These are phyloP conservation scores for Therioaphis trifolii DNA, from an alignment of 2,888 invertebrate genomes.

Conservation along the genomic window DNA sequence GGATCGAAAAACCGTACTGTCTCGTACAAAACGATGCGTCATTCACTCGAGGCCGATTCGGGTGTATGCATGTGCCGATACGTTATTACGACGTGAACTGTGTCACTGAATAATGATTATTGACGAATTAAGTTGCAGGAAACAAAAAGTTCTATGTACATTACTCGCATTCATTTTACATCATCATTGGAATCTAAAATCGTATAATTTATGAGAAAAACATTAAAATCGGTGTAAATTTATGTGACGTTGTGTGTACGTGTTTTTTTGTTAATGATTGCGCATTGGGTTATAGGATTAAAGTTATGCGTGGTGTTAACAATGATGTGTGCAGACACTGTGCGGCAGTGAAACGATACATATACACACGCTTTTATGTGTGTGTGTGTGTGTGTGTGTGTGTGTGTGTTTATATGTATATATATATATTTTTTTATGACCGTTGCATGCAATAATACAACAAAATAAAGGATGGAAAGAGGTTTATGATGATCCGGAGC, in stretches of 20 bases:
- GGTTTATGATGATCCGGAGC: constrained; percentile 56
- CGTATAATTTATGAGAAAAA: constrained; percentile 31
- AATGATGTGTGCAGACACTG: constrained; percentile 4
- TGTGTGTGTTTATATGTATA: neutral
- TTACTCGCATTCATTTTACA: too few relatives aligned
- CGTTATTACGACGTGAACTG: too few relatives aligned
- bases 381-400: neutral
- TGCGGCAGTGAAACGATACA: neutral
- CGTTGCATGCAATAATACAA: neutral
- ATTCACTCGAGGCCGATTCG: neutral
- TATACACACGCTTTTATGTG: neutral
- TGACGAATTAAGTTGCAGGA: too few relatives aligned
- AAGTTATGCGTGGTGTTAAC: constrained; percentile 55
- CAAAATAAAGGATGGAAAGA: constrained; percentile 45
- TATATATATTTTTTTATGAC: constrained; percentile 37
- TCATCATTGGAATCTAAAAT: too few relatives aligned
- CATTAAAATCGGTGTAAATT: constrained; percentile 39
- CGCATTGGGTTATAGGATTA: constrained; percentile 35
- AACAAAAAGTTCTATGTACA: too few relatives aligned
- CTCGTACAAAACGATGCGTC: neutral
- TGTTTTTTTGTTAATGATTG: constrained; percentile 34
- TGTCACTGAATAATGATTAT: too few relatives aligned
- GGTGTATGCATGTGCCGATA: too few relatives aligned
- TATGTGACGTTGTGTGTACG: constrained; percentile 26
- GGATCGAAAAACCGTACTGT: too few relatives aligned